phyloP scores from a whole-genome alignment of 2,888 invertebrate genomes.

The Agapostemon virescens region DNA sequence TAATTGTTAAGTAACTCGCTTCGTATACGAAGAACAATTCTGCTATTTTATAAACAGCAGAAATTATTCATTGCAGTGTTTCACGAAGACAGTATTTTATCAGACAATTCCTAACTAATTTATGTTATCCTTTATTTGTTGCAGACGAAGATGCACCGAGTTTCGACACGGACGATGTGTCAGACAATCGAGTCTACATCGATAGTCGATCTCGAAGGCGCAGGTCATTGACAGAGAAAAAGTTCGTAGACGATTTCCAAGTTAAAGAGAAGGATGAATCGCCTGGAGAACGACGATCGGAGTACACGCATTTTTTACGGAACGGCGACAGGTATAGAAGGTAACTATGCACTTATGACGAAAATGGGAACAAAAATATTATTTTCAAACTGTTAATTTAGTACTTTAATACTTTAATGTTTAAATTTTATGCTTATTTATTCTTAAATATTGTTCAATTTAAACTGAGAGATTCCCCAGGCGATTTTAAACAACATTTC shows the following conservation, averaged over 20 bases:
- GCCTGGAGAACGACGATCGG: conserved; percentile 55
- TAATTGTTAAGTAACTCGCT: too few species aligned
- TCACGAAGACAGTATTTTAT: background rate
- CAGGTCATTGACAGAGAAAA: conserved; percentile 70
- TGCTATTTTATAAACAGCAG: too few species aligned
- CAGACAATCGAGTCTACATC: conserved; percentile 63
- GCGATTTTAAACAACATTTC: too few species aligned
- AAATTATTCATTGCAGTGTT: too few species aligned
- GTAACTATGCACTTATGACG: conserved; percentile 36
- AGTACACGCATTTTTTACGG: conserved; percentile 50
- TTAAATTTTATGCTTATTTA: too few species aligned
- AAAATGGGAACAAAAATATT: too few species aligned
- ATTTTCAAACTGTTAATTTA: too few species aligned
- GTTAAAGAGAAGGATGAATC: conserved; percentile 51
- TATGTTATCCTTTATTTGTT: conserved; percentile 44
- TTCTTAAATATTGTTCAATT: too few species aligned
- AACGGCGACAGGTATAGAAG: conserved; percentile 55
- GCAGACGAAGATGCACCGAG: conserved; percentile 66
- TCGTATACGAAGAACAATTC: too few species aligned
- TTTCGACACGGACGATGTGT: conserved; percentile 66
- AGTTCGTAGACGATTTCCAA: conserved; percentile 57
- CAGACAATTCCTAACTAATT: background rate
- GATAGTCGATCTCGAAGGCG: conserved; percentile 67
- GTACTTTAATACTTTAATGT: too few species aligned
- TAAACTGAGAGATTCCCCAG: too few species aligned